These are phyloP conservation scores for Lepidocolaptes lacrymiger DNA, from an alignment of 2,797 vertebrate genomes.

Conservation along the genomic window DNA sequence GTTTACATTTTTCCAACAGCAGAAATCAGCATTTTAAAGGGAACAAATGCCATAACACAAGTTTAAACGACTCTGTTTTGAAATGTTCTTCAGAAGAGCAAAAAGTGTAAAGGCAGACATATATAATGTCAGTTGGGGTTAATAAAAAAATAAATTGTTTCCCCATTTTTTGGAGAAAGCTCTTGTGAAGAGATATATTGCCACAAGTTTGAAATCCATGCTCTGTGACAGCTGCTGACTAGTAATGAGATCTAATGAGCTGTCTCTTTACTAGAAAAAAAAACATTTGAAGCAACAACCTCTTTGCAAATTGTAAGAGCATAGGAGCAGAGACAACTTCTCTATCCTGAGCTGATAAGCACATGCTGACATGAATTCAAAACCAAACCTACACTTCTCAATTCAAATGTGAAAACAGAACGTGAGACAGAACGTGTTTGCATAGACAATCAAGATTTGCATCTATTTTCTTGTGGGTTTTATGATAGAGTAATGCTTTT, in stretches of 20 bases:
- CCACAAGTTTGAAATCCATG: conserved; percentile 71
- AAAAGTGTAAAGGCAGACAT: conserved; percentile 53
- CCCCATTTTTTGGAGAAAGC: conserved; percentile 59
- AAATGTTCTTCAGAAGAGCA: conserved; percentile 45
- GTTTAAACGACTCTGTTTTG: conserved; percentile 63
- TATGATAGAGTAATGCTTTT: not conserved
- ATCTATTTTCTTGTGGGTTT: not conserved
- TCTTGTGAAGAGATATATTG: conserved; percentile 64
- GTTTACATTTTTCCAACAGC: conserved; percentile 1
- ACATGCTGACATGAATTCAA: conserved; percentile 57
- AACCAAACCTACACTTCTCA: conserved; percentile 44
- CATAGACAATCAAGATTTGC: conserved; percentile 5
- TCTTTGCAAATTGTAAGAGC: conserved; percentile 66
- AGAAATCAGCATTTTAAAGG: conserved; percentile 7
- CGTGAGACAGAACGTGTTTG: not conserved
- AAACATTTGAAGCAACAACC: conserved; percentile 64
- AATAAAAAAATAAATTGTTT: conserved; percentile 73
- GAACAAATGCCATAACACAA: conserved; percentile 36
- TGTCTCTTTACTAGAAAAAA: conserved; percentile 68
- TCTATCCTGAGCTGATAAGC: conserved; percentile 44
- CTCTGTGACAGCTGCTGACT: conserved; percentile 70
- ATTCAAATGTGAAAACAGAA: conserved; percentile 42
- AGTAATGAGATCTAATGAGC: conserved; percentile 77
- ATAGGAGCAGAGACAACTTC: conserved; percentile 27
- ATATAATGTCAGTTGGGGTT: conserved; percentile 63